Evolutionary conservation across 2,797 vertebrate genomes (phyloP), one percentile per base, ranked within the genome.

Genomic region (Mycteria americana): DNA sequence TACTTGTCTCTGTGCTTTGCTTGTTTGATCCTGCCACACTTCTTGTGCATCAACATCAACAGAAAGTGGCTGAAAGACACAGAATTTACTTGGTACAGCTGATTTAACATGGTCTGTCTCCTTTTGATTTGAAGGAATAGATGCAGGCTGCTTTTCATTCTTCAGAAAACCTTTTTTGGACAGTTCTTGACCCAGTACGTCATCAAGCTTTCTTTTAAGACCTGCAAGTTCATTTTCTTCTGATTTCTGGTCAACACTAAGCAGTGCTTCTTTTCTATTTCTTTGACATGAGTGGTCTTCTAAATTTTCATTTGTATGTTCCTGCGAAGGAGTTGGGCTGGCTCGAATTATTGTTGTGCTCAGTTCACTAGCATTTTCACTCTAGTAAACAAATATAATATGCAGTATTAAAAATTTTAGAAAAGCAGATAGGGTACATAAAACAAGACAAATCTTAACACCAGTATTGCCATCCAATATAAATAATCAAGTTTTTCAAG

Each of bases 321-420:
- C 99, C 88, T 98, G 93, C 0, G 96, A 97, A 69, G 99, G 98
- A 76, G 98, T 97, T 60, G 99, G 99, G 95, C 99, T 99, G 88
- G 98, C 98, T 95, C 97, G 97, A 96, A 99, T 97, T 96, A 99
- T 99, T 72, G 99, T 99, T 86, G 99, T 99, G 96, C 99, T 99
- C 82, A 99, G 96, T 8, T 98, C 98, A 98, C 98, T 98, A 41
- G 97, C 97, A 51, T 96, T 93, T 89, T 99, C 98, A 75, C 59
- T 98, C 99, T 99, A 97, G 92, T 14, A 95, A 91, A 93, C 59
- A 80, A 85, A 91, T 3, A 45, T 0, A 78, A 87, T 9, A 84
- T 1, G 9, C 27, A 65, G 4, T 33, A 74, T 75, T 64, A 92
- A 5, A 33, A 19, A 50, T 62, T 65, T 43, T 24, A 51, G n/a